Conservation (phyloP, 2,113 vertebrate genomes). For the Hippocampus mohnikei region DNA sequence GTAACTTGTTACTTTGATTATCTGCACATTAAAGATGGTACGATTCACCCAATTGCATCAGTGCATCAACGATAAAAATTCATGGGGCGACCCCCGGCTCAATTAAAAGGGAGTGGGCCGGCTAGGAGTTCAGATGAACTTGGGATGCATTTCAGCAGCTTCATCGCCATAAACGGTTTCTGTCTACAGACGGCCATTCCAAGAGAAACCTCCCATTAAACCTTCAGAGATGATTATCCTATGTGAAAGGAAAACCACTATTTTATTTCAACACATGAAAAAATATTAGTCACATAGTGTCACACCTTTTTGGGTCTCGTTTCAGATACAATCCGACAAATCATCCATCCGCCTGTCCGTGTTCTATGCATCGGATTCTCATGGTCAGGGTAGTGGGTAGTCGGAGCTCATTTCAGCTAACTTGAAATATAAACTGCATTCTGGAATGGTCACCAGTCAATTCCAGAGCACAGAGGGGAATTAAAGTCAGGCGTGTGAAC, state of each 20-base stretch:
- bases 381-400: too few species aligned
- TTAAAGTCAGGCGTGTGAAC: too few species aligned
- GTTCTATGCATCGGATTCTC: too few species aligned
- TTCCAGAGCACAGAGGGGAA: too few species aligned
- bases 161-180: not conserved
- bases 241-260: not conserved
- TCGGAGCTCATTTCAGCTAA: too few species aligned
- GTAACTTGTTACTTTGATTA: conserved; percentile 19
- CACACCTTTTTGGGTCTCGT: not conserved
- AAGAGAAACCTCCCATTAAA: not conserved
- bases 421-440: too few species aligned
- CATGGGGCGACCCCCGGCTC: not conserved
- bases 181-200: not conserved
- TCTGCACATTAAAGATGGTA: conserved; percentile 8
- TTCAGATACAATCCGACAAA: not conserved
- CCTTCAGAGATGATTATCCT: not conserved
- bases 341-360: not conserved
- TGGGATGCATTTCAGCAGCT: not conserved
- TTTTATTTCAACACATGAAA: not conserved
- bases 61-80: conserved; percentile 9
- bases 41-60: conserved; percentile 6
- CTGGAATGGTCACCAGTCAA: too few species aligned
- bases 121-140: conserved; percentile 3
- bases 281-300: not conserved
- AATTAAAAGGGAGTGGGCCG: conserved; percentile 9